Evolutionary conservation across 2,113 vertebrate species (phyloP).

Genomic region (Conger conger): DNA sequence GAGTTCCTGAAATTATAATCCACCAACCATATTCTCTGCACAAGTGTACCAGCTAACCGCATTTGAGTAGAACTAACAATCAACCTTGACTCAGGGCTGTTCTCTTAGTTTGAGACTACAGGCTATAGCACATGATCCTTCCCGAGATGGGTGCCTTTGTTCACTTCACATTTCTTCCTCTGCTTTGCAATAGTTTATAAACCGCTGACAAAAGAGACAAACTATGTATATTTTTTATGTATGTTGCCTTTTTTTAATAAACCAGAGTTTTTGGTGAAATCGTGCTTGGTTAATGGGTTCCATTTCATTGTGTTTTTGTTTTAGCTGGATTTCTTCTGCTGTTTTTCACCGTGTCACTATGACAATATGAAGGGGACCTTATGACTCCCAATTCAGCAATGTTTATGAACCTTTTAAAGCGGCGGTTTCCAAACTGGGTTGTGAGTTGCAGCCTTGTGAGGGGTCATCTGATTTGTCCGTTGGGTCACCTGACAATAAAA

Average conservation of each 20-base stretch:
- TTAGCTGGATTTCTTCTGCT: neutral
- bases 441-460: too few relatives aligned
- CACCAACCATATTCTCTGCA: neutral
- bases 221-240: neutral
- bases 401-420: too few relatives aligned
- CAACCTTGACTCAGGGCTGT: neutral
- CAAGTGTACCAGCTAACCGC: neutral
- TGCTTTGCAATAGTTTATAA: neutral
- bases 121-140: neutral
- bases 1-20: neutral
- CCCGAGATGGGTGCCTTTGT: neutral
- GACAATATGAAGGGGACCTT: too few relatives aligned
- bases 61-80: neutral
- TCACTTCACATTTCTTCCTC: neutral
- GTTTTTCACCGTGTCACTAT: too few relatives aligned
- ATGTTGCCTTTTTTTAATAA: neutral
- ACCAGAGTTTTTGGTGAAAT: neutral
- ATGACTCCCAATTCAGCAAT: too few relatives aligned
- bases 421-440: too few relatives aligned
- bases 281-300: neutral
- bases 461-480: too few relatives aligned
- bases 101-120: neutral
- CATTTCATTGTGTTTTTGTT: neutral
- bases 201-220: neutral
- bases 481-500: too few relatives aligned